Percentiles rank a stretch among this genome's conserved stretches.
phyloP scores from a whole-genome alignment of 2,888 invertebrate species.

The Eupeodes latifasciatus region DNA sequence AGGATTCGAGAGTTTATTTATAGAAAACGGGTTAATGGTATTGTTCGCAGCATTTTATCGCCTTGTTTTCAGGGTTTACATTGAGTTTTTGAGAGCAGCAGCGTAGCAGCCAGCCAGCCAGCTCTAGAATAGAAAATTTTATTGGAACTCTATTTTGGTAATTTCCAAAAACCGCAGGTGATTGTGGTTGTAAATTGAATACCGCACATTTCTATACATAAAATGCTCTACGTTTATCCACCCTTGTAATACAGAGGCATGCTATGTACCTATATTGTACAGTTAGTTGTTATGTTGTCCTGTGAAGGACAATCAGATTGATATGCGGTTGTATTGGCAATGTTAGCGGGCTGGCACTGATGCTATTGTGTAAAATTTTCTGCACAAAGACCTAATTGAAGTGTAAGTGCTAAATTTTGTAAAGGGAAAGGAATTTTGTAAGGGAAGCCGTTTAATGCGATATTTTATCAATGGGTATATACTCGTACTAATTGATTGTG shows the following conservation, averaged over 20 bases:
- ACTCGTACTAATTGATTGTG: no score
- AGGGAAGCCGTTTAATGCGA: no score
- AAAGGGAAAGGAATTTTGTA: neutral
- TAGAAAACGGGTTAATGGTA: neutral
- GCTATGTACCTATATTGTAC: neutral
- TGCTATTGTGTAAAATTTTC: neutral
- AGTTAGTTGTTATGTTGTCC: neutral
- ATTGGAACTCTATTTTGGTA: conserved; percentile 37
- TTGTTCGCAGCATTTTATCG: conserved; percentile 40
- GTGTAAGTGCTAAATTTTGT: neutral
- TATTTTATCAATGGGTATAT: no score
- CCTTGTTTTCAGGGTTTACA: conserved; percentile 26
- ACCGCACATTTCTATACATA: neutral
- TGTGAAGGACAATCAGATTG: conserved; percentile 28
- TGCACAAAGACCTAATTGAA: conserved; percentile 23
- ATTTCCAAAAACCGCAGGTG: conserved; percentile 32
- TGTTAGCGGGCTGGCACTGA: conserved; percentile 3
- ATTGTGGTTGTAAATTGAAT: conserved; percentile 41
- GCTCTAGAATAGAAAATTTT: conserved; percentile 1
- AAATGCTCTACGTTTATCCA: neutral
- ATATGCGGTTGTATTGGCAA: conserved; percentile 21
- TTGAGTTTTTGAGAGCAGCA: neutral
- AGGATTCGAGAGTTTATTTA: conserved; percentile 11
- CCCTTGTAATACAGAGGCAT: neutral
- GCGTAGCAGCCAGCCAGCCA: neutral